Evolutionary conservation across 2,888 invertebrate genomes (phyloP).

Genomic region (Scaptomyza parva): DNA sequence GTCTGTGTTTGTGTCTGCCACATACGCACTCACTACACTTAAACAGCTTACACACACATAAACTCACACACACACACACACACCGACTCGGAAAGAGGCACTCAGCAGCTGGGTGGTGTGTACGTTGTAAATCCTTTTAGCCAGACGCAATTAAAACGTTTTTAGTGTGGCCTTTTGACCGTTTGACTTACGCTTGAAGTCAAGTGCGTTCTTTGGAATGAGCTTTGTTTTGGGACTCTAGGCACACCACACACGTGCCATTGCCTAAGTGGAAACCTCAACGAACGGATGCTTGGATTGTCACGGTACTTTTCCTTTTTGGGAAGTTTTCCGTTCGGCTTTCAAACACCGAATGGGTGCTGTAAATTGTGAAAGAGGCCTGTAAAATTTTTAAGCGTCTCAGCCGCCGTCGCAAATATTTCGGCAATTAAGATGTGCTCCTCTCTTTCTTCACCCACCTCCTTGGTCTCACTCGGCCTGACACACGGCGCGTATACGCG

Average conservation of each 20-base stretch:
- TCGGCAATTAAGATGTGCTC: conserved; percentile 66
- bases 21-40: conserved; percentile 32
- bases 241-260: conserved; percentile 34
- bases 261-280: background rate
- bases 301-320: conserved; percentile 20
- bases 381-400: conserved; percentile 39
- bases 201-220: conserved; percentile 26
- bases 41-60: conserved; percentile 25
- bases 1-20: conserved; percentile 26
- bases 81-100: conserved; percentile 6
- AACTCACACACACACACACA: conserved; percentile 4
- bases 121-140: conserved; percentile 51
- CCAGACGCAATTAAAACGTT: conserved; percentile 67
- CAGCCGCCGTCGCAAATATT: conserved; percentile 56
- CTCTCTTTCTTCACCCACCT: background rate
- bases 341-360: conserved; percentile 25
- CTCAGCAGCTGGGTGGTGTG: too few species aligned
- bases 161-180: conserved; percentile 38
- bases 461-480: background rate
- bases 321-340: conserved; percentile 9
- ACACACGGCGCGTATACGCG: conserved; percentile 58
- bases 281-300: conserved; percentile 29
- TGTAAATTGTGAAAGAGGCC: conserved; percentile 40
- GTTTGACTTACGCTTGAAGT: conserved; percentile 48
- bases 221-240: conserved; percentile 15